These are phyloP conservation scores for Podargus strigoides DNA, from an alignment of 2,797 vertebrate species.

Conservation along the genomic window DNA sequence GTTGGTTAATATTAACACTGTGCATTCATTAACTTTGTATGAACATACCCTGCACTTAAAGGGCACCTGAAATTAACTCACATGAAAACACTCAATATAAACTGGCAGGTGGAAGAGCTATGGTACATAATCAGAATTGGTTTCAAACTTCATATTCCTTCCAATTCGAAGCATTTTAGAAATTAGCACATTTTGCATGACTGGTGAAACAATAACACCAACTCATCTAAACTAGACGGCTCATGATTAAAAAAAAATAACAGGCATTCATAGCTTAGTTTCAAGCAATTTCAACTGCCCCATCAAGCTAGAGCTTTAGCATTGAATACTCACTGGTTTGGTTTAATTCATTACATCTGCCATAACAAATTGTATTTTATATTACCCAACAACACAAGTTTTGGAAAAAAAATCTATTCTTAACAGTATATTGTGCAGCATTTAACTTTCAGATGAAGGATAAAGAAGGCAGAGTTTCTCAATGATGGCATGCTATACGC, in stretches of 20 bases:
- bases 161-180: neutral
- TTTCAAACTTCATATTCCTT: neutral
- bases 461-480: neutral
- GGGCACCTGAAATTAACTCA: neutral
- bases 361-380: neutral
- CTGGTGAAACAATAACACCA: neutral
- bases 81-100: neutral
- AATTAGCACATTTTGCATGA: neutral
- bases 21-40: neutral
- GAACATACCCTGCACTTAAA: neutral
- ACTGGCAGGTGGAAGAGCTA: neutral
- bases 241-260: neutral
- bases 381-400: neutral
- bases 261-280: neutral
- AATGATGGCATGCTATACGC: neutral
- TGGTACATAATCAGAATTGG: neutral
- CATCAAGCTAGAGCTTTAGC: neutral
- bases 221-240: neutral
- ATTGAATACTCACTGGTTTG: neutral
- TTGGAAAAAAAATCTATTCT: neutral
- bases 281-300: neutral
- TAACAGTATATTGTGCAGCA: neutral
- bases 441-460: neutral
- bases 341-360: neutral
- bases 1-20: neutral